phyloP scores from a whole-genome alignment of 2,888 invertebrate genomes.

The Amphipoea oculea region DNA sequence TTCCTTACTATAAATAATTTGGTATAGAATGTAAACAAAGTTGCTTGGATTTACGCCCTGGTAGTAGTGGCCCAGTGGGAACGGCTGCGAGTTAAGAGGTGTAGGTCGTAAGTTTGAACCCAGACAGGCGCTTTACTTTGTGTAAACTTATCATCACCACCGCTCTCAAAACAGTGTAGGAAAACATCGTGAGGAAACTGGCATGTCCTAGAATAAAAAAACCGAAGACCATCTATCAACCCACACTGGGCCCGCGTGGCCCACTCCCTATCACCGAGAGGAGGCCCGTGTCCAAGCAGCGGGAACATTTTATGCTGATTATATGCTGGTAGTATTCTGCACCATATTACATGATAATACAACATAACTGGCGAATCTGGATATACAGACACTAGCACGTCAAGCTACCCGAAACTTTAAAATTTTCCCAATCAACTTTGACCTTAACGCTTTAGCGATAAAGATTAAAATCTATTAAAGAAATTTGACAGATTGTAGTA shows the following conservation, averaged over 20 bases:
- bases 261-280: not conserved
- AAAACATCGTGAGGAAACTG: not conserved
- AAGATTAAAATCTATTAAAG: no score
- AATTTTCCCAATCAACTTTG: no score
- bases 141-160: not conserved
- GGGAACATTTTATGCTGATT: not conserved
- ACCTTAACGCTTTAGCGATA: no score
- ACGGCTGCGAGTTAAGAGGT: not conserved
- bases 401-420: no score
- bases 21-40: not conserved
- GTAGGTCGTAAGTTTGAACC: not conserved
- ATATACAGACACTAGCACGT: no score
- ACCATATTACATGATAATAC: not conserved
- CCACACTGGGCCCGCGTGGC: not conserved
- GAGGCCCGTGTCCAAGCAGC: not conserved
- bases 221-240: not conserved
- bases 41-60: not conserved
- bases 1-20: constrained; percentile 3
- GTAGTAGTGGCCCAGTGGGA: not conserved
- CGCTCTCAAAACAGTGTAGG: not conserved
- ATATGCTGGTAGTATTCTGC: not conserved
- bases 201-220: not conserved
- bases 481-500: no score
- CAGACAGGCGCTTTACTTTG: not conserved
- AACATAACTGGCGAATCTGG: not conserved